phyloP scores from a whole-genome alignment of 2,113 vertebrate species.

The Triplophysa tibetana region DNA sequence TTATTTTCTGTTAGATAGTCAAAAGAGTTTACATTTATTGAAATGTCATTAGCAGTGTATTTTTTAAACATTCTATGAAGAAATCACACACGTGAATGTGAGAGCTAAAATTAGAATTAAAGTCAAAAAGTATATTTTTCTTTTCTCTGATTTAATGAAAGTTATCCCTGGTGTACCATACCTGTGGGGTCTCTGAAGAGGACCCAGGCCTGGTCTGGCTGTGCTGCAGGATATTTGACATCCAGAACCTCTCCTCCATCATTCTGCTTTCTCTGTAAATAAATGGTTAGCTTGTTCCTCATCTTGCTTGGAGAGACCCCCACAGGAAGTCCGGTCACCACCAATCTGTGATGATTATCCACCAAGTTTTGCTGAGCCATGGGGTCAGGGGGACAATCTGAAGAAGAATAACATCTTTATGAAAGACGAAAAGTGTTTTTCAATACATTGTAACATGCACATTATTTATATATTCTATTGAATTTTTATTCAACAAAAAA shows the following conservation, averaged over 20 bases:
- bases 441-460: background rate
- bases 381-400: background rate
- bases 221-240: conserved; percentile 54
- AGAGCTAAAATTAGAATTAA: background rate
- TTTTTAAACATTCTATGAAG: no score
- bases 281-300: conserved; percentile 65
- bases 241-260: conserved; percentile 60
- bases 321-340: conserved; percentile 55
- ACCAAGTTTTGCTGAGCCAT: conserved; percentile 15
- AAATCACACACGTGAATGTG: background rate
- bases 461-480: no score
- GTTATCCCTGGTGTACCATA: conserved; percentile 1
- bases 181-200: conserved; percentile 57
- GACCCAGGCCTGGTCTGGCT: conserved; percentile 54
- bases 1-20: no score
- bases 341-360: conserved; percentile 50
- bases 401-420: conserved; percentile 32
- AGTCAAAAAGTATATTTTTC: background rate
- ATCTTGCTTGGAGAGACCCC: conserved; percentile 49
- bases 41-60: no score
- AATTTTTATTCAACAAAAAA: no score
- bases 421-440: background rate
- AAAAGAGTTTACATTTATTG: no score
- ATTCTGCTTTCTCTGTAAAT: conserved; percentile 59
- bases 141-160: background rate